Percentiles rank a stretch among this genome's conserved stretches.
Conservation (phyloP, 2,113 vertebrate genomes). For the Galemys pyrenaicus region DNA sequence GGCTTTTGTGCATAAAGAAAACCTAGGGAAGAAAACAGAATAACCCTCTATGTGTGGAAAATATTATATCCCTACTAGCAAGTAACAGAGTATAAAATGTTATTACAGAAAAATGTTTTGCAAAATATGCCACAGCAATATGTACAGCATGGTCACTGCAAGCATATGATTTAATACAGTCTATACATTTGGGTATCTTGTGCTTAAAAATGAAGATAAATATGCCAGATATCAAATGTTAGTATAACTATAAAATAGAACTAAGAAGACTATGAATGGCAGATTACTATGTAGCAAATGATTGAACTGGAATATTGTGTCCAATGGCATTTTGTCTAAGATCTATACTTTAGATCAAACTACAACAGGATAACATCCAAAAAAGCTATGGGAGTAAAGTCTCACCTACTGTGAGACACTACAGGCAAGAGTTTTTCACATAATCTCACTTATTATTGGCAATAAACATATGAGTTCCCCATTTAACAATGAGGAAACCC, state of each 20-base stretch:
- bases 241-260: slow-evolving; percentile 26
- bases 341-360: neutral
- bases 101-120: neutral
- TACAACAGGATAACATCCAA: neutral
- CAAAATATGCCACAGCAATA: neutral
- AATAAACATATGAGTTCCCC: neutral
- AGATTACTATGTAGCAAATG: neutral
- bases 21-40: neutral
- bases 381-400: neutral
- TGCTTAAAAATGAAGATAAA: slow-evolving; percentile 34
- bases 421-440: neutral
- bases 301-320: neutral
- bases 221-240: neutral
- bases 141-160: neutral
- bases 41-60: neutral
- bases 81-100: neutral
- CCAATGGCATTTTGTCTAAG: neutral
- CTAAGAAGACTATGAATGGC: neutral
- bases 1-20: neutral
- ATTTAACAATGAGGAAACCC: neutral
- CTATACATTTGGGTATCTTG: neutral
- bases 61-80: neutral
- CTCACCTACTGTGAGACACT: neutral
- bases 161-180: neutral
- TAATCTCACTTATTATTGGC: neutral